phyloP scores from a whole-genome alignment of 2,797 vertebrate species.

The Phoebastria nigripes region DNA sequence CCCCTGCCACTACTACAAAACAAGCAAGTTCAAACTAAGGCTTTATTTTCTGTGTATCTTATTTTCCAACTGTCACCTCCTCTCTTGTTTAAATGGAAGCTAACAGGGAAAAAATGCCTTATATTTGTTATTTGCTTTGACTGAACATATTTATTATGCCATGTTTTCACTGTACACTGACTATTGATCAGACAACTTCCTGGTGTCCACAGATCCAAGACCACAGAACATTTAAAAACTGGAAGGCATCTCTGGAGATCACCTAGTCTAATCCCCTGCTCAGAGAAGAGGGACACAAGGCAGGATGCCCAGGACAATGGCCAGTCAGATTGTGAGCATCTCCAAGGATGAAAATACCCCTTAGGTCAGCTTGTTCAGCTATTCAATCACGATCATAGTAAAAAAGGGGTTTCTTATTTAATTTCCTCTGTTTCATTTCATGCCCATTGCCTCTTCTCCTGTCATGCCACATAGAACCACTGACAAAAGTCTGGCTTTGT shows the following conservation, averaged over 20 bases:
- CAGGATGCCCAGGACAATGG: not conserved
- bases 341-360: not conserved
- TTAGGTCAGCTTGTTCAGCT: not conserved
- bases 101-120: not conserved
- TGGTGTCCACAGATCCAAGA: not conserved
- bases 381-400: not conserved
- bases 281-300: not conserved
- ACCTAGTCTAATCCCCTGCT: not conserved
- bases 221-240: not conserved
- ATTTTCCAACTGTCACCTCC: not conserved
- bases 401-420: not conserved
- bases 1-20: not conserved
- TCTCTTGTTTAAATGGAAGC: not conserved
- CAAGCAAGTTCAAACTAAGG: not conserved
- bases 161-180: not conserved
- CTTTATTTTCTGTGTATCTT: not conserved
- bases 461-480: not conserved
- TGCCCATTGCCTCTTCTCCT: not conserved
- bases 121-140: not conserved
- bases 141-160: not conserved
- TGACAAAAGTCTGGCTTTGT: not conserved
- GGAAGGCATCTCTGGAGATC: not conserved
- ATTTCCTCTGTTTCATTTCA: not conserved
- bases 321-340: not conserved
- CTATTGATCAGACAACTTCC: not conserved